phyloP scores from a whole-genome alignment of 2,113 vertebrate species.

The Hypomesus transpacificus region DNA sequence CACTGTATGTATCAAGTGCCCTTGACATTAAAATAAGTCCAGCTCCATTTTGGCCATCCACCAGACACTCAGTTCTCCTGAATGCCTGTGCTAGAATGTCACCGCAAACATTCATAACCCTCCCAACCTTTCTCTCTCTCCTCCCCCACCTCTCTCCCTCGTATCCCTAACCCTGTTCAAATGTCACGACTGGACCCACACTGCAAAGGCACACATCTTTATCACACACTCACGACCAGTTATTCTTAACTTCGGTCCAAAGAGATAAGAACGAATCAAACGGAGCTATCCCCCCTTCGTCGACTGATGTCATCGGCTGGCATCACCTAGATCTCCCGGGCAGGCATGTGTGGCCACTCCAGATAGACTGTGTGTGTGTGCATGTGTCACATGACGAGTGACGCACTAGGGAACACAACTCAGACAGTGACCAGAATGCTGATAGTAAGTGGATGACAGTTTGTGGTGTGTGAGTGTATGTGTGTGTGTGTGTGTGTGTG shows the following conservation, averaged over 20 bases:
- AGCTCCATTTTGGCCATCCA: too few relatives aligned
- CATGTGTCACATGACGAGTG: background rate
- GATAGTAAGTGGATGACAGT: constrained; percentile 2
- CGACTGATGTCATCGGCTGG: background rate
- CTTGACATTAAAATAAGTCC: too few relatives aligned
- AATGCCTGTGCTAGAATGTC: too few relatives aligned
- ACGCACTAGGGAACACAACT: background rate
- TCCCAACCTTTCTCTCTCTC: too few relatives aligned
- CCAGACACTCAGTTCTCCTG: too few relatives aligned
- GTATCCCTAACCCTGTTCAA: too few relatives aligned
- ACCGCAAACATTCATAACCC: too few relatives aligned
- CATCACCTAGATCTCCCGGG: background rate
- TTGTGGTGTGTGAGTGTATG: background rate
- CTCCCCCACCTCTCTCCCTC: too few relatives aligned
- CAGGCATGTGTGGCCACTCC: background rate
- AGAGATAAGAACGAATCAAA: background rate
- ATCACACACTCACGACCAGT: too few relatives aligned
- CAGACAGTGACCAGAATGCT: background rate
- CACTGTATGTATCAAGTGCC: too few relatives aligned
- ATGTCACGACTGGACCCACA: too few relatives aligned
- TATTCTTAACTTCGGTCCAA: background rate
- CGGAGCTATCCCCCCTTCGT: background rate
- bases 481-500: background rate
- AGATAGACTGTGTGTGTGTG: background rate
- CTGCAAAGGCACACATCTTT: too few relatives aligned